Evolutionary conservation across 2,113 vertebrate genomes (phyloP), one percentile per base, ranked within the genome.

Genomic region (Phasianus colchicus): DNA sequence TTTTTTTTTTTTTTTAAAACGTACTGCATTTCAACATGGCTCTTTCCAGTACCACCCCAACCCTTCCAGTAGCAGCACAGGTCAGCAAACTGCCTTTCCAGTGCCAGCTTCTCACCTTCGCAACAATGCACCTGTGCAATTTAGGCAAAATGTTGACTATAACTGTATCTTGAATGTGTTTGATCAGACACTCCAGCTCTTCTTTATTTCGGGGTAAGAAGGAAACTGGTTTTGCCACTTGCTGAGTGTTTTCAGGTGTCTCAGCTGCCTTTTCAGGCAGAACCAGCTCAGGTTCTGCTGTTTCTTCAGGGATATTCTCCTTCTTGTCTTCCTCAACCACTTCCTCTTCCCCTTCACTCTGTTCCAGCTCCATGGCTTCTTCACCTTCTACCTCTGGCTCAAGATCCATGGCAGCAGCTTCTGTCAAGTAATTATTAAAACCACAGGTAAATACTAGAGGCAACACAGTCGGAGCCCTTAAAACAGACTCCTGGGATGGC

Each of bases 71-170:
- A 77, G 34, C 18, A 84, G 43, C 61, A 65, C 7, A 70, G 32
- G n/a, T 32, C 75, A 55, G 47, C 36, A 64, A 65, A 77, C n/a
- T 5, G 42, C 13, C 29, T 77, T 71, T 43, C 20, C 88, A 75
- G 38, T 12, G 11, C 10, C 55, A 94, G 3, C 18, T 34, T 22
- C 77, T 90, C 71, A 99, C 99, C 98, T 99, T 99, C 58, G 99
- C 98, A 38, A 96, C 98, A 74, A 99, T 98, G 93, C 99, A 99
- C 61, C 98, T 99, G 66, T 99, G 98, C 38, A 99, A 97, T 42
- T 98, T 98, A 22, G 99, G 99, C 69, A 99, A 97, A 86, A 99
- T 97, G 89, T 88, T 99, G 86, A 93, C 93, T 5, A 97, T 98
- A 36, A 99, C 97, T 4, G 98, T 98, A 67, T 95, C 89, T 29